A percentile compares a stretch with the other conserved stretches of the same genome.
Evolutionary conservation across 2,113 vertebrate species (phyloP).

Genomic region (Hiodon alosoides): DNA sequence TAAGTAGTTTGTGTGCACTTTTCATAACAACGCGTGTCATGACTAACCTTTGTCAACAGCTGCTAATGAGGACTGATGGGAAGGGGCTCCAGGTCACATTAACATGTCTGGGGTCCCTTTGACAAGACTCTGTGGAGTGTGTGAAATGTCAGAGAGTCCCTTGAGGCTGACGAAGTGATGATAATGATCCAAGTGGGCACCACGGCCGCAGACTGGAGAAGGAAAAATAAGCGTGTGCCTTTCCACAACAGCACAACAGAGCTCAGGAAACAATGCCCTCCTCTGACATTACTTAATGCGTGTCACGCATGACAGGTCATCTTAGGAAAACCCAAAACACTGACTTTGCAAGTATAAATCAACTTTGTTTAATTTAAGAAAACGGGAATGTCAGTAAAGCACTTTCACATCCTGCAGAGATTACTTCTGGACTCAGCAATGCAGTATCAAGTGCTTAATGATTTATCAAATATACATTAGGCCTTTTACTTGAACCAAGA

Average conservation of each 20-base stretch:
- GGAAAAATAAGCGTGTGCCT: slow-evolving; percentile 2
- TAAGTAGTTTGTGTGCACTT: slow-evolving; percentile 41
- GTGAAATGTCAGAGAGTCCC: slow-evolving; percentile 40
- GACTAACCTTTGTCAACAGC: slow-evolving; percentile 47
- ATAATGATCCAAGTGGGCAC: slow-evolving; percentile 27
- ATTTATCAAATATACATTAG: too few relatives aligned
- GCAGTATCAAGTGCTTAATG: too few relatives aligned
- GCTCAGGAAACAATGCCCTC: background rate
- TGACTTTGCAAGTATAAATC: too few relatives aligned
- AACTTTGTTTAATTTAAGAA: too few relatives aligned
- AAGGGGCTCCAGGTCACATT: background rate
- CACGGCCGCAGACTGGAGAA: background rate
- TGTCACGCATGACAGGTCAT: too few relatives aligned
- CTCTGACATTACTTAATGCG: too few relatives aligned
- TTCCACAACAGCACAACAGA: background rate
- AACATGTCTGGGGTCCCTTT: background rate
- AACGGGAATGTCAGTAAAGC: too few relatives aligned
- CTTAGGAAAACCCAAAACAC: too few relatives aligned
- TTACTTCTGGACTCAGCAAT: too few relatives aligned
- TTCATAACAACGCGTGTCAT: slow-evolving; percentile 37
- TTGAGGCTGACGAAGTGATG: slow-evolving; percentile 4
- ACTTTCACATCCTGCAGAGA: too few relatives aligned
- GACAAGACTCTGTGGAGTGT: slow-evolving; percentile 22
- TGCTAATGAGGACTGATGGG: slow-evolving; percentile 42
- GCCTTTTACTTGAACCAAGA: too few relatives aligned